Conservation (phyloP, 2,888 invertebrate genomes). For the Gerris lacustris region DNA sequence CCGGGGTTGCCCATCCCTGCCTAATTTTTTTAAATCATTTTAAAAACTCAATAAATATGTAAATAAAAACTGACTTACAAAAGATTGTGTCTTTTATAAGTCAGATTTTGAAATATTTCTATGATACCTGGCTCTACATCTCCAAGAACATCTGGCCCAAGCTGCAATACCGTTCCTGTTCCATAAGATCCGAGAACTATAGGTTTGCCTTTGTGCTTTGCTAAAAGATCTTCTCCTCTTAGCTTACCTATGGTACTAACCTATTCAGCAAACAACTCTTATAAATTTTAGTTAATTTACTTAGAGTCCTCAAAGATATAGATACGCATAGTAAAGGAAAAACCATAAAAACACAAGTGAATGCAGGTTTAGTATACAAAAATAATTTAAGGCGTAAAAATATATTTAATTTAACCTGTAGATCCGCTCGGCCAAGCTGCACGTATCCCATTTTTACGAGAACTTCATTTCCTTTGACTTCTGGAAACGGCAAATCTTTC, state of each 20-base stretch:
- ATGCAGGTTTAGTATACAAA: not conserved
- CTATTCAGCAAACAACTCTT: not conserved
- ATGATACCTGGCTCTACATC: not conserved
- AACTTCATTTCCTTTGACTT: not conserved
- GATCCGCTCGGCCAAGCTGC: not conserved
- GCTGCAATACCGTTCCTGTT: not conserved
- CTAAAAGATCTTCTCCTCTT: not conserved
- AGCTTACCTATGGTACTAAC: not conserved
- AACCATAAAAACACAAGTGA: not conserved
- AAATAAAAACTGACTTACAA: no score
- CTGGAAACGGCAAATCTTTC: not conserved
- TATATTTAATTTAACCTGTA: not conserved
- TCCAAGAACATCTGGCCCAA: not conserved
- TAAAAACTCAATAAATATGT: no score
- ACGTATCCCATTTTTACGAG: not conserved
- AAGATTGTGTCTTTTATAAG: no score
- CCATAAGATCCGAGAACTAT: not conserved
- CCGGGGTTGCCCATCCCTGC: no score
- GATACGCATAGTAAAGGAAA: not conserved
- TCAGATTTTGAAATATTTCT: no score
- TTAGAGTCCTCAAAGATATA: not conserved
- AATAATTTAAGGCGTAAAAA: not conserved
- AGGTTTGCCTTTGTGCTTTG: not conserved
- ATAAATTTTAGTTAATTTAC: not conserved
- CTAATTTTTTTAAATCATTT: no score